These are phyloP conservation scores for Nomada lathburiana DNA, from an alignment of 2,888 invertebrate genomes.

Conservation along the genomic window DNA sequence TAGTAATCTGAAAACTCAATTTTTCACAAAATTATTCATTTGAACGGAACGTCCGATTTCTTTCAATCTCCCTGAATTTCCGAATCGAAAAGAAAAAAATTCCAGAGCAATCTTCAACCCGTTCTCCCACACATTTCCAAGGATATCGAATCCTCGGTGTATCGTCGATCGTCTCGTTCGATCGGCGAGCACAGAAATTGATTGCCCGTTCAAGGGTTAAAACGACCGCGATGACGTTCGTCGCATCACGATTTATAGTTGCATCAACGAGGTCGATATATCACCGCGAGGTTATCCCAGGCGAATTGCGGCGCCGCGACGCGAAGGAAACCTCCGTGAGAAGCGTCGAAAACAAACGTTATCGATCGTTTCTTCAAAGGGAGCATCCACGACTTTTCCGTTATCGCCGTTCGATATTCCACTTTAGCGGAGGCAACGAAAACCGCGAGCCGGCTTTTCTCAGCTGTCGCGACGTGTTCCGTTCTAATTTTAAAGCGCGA, in stretches of 20 bases:
- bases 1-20: too few species aligned
- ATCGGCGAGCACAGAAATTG: conserved; percentile 13
- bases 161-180: background rate
- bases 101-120: too few species aligned
- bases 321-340: background rate
- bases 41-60: too few species aligned
- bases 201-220: conserved; percentile 30
- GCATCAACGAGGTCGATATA: conserved; percentile 48
- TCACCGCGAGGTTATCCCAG: conserved; percentile 46
- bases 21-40: too few species aligned
- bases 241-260: conserved; percentile 36
- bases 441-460: conserved; percentile 3
- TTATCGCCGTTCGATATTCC: background rate
- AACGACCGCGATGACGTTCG: conserved; percentile 38
- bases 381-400: background rate
- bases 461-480: background rate
- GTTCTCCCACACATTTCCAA: too few species aligned
- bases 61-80: too few species aligned
- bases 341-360: conserved; percentile 22
- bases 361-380: conserved; percentile 6
- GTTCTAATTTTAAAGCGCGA: conserved; percentile 18
- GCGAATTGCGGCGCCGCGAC: conserved; percentile 27
- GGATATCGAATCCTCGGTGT: background rate
- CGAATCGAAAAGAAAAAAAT: too few species aligned
- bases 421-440: background rate